A percentile compares a stretch with the other conserved stretches of the same genome.
phyloP scores from a whole-genome alignment of 2,113 vertebrate species.

The Gambusia holbrooki region DNA sequence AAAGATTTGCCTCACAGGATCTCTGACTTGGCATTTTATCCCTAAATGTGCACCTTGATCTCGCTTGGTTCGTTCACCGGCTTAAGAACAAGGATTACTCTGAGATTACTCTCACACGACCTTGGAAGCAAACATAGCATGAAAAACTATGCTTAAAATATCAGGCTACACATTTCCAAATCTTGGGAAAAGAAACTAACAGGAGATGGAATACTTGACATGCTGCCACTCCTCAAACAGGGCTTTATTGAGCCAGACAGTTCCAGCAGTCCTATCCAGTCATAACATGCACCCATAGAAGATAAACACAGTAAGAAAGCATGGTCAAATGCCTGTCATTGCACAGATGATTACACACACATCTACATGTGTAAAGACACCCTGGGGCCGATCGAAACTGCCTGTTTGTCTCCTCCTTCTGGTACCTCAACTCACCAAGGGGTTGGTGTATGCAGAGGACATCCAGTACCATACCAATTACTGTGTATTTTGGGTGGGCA shows the following conservation, averaged over 20 bases:
- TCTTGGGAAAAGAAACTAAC: slow-evolving; percentile 60
- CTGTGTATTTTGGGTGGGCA: slow-evolving; percentile 57
- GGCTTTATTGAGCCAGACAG: slow-evolving; percentile 21
- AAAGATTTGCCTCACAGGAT: slow-evolving; percentile 37
- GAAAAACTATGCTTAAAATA: slow-evolving; percentile 57
- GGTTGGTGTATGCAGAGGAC: slow-evolving; percentile 49
- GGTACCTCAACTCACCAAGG: slow-evolving; percentile 41
- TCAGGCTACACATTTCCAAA: slow-evolving; percentile 51
- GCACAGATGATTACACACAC: slow-evolving; percentile 55
- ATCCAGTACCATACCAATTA: slow-evolving; percentile 65
- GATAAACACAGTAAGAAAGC: slow-evolving; percentile 57
- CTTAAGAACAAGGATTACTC: slow-evolving; percentile 18
- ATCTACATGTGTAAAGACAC: slow-evolving; percentile 57
- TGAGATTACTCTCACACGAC: slow-evolving; percentile 58
- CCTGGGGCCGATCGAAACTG: slow-evolving; percentile 46
- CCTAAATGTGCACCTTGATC: slow-evolving; percentile 21
- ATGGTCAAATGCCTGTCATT: slow-evolving; percentile 55
- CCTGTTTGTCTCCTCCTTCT: slow-evolving; percentile 57
- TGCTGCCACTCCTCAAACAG: slow-evolving; percentile 19
- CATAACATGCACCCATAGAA: slow-evolving; percentile 57
- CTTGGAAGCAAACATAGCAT: slow-evolving; percentile 18
- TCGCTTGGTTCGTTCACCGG: slow-evolving; percentile 37
- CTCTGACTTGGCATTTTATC: slow-evolving; percentile 17
- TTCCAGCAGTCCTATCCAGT: slow-evolving; percentile 47
- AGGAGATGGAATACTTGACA: slow-evolving; percentile 52